Conservation (phyloP, 1,140 invertebrate genomes). For the Magallana ariakensis region DNA sequence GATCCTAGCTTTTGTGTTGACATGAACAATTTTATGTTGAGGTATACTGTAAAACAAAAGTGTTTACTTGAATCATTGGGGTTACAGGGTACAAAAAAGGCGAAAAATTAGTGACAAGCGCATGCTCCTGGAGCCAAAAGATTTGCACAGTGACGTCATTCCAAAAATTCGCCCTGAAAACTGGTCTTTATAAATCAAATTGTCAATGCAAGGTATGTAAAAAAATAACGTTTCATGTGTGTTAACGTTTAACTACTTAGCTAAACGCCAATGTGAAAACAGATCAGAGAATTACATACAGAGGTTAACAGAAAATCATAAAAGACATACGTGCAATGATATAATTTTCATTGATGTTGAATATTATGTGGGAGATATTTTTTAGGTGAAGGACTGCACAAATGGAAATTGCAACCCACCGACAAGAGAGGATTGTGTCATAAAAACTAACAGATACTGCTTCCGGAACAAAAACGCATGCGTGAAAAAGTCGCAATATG, state of each 20-base stretch:
- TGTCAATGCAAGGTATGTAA: neutral
- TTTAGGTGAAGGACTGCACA: neutral
- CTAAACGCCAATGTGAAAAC: too few species aligned
- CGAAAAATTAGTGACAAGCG: neutral
- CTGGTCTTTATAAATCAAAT: constrained; percentile 3
- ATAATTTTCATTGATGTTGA: too few species aligned
- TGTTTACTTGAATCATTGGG: too few species aligned
- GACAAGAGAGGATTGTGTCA: neutral
- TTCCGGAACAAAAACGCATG: constrained; percentile 12
- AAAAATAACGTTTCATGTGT: neutral
- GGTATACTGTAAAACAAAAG: too few species aligned
- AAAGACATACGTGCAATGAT: too few species aligned
- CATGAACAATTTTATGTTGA: too few species aligned
- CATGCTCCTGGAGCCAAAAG: constrained; percentile 5
- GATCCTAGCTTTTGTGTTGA: neutral
- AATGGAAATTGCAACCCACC: neutral
- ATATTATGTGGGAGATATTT: neutral
- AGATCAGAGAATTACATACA: too few species aligned
- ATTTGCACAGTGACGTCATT: neutral
- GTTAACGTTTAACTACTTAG: too few species aligned
- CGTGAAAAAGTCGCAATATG: neutral
- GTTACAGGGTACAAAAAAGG: neutral
- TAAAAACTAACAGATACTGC: constrained; percentile 1
- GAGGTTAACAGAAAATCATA: too few species aligned
- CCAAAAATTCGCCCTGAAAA: constrained; percentile 4